Evolutionary conservation across 2,113 vertebrate genomes (phyloP).

Genomic region (Microtus richardsoni): DNA sequence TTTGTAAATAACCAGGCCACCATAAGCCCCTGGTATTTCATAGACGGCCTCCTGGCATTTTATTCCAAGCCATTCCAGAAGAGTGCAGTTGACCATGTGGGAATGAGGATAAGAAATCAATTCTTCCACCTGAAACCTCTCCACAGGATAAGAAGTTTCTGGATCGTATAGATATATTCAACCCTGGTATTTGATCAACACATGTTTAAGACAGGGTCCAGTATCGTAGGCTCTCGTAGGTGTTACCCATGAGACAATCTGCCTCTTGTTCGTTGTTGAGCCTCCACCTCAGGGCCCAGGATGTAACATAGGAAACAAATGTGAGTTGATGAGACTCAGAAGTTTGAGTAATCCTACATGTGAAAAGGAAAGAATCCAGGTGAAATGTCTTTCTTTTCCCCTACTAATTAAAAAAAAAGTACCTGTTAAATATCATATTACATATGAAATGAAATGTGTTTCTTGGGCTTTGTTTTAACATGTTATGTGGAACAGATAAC

Average conservation of each 20-base stretch:
- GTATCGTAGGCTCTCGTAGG: neutral
- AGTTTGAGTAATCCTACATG: neutral
- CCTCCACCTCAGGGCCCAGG: too few species aligned
- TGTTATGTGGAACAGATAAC: neutral
- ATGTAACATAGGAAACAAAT: neutral
- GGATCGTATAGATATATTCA: neutral
- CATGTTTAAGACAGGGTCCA: neutral
- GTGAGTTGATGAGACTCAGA: neutral
- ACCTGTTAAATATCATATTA: neutral
- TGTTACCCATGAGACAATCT: neutral
- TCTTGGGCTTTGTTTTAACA: neutral
- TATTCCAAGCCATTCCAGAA: slow-evolving; percentile 12
- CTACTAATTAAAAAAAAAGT: neutral
- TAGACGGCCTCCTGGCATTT: slow-evolving; percentile 9
- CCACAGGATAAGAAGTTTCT: slow-evolving; percentile 31
- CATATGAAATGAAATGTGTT: neutral
- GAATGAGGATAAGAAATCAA: slow-evolving; percentile 39
- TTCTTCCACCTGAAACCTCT: neutral
- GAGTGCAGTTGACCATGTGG: neutral
- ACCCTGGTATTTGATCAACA: neutral
- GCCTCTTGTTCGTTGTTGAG: neutral
- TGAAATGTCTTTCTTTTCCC: neutral
- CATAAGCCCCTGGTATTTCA: neutral
- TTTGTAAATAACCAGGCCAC: neutral
- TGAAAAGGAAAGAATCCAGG: neutral